Percentiles rank a stretch among this genome's conserved stretches.
Evolutionary conservation across 2,113 vertebrate species (phyloP).

Genomic region (Hemiscyllium ocellatum): DNA sequence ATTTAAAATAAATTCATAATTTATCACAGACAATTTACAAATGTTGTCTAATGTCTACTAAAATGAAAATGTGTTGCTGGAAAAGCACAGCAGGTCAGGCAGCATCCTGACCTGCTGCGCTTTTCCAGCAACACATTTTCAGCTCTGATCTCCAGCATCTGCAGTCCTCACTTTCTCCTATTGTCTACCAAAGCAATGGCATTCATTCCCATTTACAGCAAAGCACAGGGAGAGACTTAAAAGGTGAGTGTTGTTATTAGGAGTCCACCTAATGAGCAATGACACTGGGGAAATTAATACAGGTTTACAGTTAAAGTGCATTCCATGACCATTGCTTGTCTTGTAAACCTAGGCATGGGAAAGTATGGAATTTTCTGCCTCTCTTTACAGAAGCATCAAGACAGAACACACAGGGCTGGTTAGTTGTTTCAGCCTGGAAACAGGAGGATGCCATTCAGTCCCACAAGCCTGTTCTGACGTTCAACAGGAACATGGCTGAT

Average conservation of each 20-base stretch:
- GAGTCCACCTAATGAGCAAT: not conserved
- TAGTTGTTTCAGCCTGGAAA: not conserved
- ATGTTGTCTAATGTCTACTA: not conserved
- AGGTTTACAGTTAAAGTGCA: not conserved
- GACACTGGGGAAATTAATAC: not conserved
- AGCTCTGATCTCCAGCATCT: no score
- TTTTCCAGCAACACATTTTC: no score
- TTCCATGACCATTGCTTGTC: not conserved
- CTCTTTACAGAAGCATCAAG: not conserved
- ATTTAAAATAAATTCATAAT: slow-evolving; percentile 24
- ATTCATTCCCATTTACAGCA: not conserved
- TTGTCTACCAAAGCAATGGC: not conserved
- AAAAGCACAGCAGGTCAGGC: no score
- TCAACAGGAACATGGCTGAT: not conserved
- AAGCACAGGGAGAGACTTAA: not conserved
- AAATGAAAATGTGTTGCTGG: no score
- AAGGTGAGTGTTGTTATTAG: not conserved
- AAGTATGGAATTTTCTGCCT: not conserved
- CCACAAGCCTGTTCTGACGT: not conserved
- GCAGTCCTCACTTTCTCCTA: no score
- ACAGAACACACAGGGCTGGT: not conserved
- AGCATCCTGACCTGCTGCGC: no score
- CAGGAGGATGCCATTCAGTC: not conserved
- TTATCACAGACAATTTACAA: slow-evolving; percentile 19
- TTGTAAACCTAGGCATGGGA: not conserved